Base-by-base conservation (phyloP, 2,113 vertebrate genomes). In the Cricetomys ansorgei region DNA sequence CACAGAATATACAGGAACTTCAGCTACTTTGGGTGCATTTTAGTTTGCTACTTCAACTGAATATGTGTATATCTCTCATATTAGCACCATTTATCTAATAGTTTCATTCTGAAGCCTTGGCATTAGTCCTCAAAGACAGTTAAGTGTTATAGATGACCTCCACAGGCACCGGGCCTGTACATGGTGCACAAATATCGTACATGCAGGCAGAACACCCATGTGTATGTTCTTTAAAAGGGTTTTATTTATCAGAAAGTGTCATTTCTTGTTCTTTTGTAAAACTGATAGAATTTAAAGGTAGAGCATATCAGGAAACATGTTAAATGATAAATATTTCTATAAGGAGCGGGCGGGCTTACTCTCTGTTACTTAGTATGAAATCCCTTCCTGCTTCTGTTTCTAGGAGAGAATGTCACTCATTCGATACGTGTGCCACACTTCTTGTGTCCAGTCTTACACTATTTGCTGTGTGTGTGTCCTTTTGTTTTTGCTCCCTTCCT, bases 311-410 rank as follows among this genome's bases (percentile, higher is more conserved):
- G 64, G 34, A 93, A 95, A 57, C 43, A 75, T 53, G 10, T 23
- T 77, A 7, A 80, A 37, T 77, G 55, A 76, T 76, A 92, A 75
- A 50, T 94, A 17, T 48, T 83, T 94, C 62, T 59, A 3, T 88
- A 72, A 95, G 59, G 94, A 75, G 6, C 87, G 90, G 77, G 86
- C 43, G 73, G 37, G 7, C 64, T 94, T 84, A 50, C 23, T 89
- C 69, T 73, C 92, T 87, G 29, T 92, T 37, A 48, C 43, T 65
- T 64, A 62, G 10, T 87, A 31, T 88, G 40, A 53, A 89, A 77
- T 37, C 25, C 95, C 95, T 97, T 98, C 98, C 91, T 94, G 29
- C 77, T 98, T 96, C 96, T 53, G 43, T 93, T 98, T 97, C 89
- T 97, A 83, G 96, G 88, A 96, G 83, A 79, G 31, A 9, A 62